These are phyloP conservation scores for Idris sp. DNA, from an alignment of 1,140 invertebrate species.

Conservation along the genomic window DNA sequence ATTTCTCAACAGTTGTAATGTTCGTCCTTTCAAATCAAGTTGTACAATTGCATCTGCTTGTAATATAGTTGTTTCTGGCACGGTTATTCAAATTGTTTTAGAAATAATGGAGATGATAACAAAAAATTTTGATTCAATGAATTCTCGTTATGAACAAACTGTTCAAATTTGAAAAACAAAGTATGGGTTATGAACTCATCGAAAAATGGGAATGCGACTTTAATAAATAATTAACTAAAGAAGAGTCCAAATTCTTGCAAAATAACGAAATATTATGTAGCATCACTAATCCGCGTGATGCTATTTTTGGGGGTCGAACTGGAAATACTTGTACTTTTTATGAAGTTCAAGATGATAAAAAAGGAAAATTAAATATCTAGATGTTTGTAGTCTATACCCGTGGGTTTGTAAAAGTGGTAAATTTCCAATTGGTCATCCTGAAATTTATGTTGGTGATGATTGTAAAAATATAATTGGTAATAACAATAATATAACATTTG, in stretches of 20 bases:
- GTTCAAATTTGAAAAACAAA: not conserved
- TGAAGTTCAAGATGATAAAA: constrained; percentile 42
- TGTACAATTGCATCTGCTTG: constrained; percentile 12
- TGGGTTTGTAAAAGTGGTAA: constrained; percentile 56
- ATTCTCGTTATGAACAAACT: not conserved
- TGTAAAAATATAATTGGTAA: constrained; percentile 11
- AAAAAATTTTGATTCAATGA: not conserved
- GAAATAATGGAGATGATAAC: constrained; percentile 1
- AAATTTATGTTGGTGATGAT: constrained; percentile 56
- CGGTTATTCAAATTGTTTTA: constrained; percentile 19
- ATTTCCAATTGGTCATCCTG: constrained; percentile 70
- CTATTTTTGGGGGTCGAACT: not conserved
- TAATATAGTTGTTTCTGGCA: constrained; percentile 46
- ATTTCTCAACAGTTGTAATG: constrained; percentile 6
- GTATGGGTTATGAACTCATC: not conserved
- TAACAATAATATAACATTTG: constrained; percentile 11
- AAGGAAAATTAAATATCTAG: constrained; percentile 69
- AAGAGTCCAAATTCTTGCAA: too few relatives aligned
- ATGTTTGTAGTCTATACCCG: constrained; percentile 70
- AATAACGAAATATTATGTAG: too few relatives aligned
- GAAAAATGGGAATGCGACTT: constrained; percentile 8
- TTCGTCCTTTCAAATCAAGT: not conserved
- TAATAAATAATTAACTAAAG: not conserved
- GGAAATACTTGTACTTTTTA: constrained; percentile 32
- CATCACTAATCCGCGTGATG: not conserved